Evolutionary conservation across 64 coral and sea anemone species (phyloP).

Genomic region (Montipora capricornis): DNA sequence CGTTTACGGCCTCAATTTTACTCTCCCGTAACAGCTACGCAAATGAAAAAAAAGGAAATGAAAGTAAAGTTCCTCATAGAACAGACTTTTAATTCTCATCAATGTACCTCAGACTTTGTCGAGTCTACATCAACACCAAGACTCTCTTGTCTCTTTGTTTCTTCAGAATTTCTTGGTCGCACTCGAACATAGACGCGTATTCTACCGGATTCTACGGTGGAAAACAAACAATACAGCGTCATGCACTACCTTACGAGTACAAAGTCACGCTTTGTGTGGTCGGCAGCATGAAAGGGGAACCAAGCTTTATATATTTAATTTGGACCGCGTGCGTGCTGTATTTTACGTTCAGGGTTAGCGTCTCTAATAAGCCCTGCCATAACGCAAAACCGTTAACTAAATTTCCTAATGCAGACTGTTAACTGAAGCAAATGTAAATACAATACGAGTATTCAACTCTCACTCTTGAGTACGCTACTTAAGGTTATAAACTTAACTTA

Average conservation of each 20-base stretch:
- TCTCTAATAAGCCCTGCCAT: neutral
- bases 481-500: neutral
- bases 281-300: neutral
- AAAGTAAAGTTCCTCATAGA: neutral
- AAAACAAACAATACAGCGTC: neutral
- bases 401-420: neutral
- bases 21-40: neutral
- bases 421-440: neutral
- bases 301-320: neutral
- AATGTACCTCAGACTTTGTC: constrained; percentile 24
- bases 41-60: neutral
- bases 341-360: neutral
- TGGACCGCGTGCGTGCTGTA: neutral
- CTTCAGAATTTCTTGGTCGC: constrained; percentile 45
- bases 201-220: constrained; percentile 52
- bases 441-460: neutral
- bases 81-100: neutral
- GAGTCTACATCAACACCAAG: constrained; percentile 50
- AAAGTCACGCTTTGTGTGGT: neutral
- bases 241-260: neutral
- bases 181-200: constrained; percentile 74
- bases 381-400: neutral
- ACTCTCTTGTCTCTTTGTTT: constrained; percentile 34
- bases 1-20: neutral
- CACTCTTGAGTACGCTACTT: constrained; percentile 4